Evolutionary conservation across 2,113 vertebrate genomes (phyloP), one percentile per base, ranked within the genome.

Genomic region (Salvelinus alpinus): DNA sequence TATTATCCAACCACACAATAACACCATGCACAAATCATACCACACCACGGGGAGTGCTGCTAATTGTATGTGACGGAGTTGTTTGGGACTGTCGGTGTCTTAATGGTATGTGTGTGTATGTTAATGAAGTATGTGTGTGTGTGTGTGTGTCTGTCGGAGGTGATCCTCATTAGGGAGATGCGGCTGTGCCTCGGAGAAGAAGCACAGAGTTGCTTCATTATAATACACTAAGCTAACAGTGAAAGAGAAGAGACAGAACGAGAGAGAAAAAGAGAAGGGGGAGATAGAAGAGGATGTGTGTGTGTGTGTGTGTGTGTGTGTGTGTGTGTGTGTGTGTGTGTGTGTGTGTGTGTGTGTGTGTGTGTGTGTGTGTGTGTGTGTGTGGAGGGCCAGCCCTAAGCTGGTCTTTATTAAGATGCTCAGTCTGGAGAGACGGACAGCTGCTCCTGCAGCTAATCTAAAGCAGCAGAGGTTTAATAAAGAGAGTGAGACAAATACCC

Each of bases 381-480:
- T 27, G 82, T 66, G 65, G 44, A 59, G 47, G 78, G 68, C 74
- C 24, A 64, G 57, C 70, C 1, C 69, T 85, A 89, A 91, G 87
- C 88, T 73, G 88, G 64, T 88, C 87, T 91, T 90, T 93, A 91
- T 90, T 90, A 88, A 90, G 82, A 84, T 70, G 82, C 67, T 27
- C 8, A n/a, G 71, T 84, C 83, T 82, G 78, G 72, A 48, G 77
- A 79, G 79, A 84, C 48, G 81, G 75, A 81, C 82, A 82, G 86
- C 83, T 81, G 90, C 84, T 87, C 62, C 80, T 48, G 80, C 77
- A 51, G 80, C 84, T 87, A 88, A 87, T 90, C 83, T 75, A 69
- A 48, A 72, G 77, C 78, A 86, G 83, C 75, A 81, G 84, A 84
- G 88, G 68, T 88, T 89, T 86, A 89, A 91, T 87, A 89, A 88